Percentiles rank a stretch among this genome's conserved stretches.
These are phyloP conservation scores for Mastomys coucha DNA, from an alignment of 2,113 vertebrate species.

Conservation along the genomic window DNA sequence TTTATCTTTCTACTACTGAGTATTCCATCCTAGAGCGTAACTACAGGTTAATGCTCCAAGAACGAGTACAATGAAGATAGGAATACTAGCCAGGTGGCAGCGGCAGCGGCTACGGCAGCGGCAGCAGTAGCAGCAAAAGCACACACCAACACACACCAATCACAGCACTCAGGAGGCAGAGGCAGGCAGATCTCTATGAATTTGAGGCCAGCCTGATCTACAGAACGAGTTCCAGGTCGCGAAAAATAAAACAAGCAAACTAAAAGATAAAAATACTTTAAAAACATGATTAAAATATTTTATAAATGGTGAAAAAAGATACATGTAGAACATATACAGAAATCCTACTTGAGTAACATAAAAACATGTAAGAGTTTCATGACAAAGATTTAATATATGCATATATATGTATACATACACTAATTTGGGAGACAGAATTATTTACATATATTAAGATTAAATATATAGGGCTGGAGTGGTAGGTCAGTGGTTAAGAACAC, in stretches of 20 bases:
- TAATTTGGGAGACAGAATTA: not conserved
- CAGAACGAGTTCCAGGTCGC: not conserved
- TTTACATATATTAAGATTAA: not conserved
- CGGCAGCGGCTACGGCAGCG: too few relatives aligned
- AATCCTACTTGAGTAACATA: not conserved
- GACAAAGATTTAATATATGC: not conserved
- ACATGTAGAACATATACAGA: not conserved
- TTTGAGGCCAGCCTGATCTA: not conserved
- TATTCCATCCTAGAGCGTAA: not conserved
- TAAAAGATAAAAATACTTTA: not conserved
- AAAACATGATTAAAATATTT: not conserved
- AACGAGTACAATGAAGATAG: not conserved
- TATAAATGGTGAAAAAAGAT: not conserved
- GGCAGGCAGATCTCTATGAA: not conserved
- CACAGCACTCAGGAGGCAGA: not conserved
- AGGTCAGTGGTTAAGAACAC: too few relatives aligned
- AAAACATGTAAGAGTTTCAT: conserved; percentile 13
- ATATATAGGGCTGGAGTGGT: not conserved
- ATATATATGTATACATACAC: not conserved
- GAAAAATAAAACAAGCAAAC: not conserved
- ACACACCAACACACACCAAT: too few relatives aligned
- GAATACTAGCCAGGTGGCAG: not conserved
- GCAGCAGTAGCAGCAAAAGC: too few relatives aligned
- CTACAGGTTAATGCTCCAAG: not conserved
- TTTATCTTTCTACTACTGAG: not conserved